Evolutionary conservation across 2,888 invertebrate species (phyloP), one percentile per base, ranked within the genome.

Genomic region (Drosophila formosana): DNA sequence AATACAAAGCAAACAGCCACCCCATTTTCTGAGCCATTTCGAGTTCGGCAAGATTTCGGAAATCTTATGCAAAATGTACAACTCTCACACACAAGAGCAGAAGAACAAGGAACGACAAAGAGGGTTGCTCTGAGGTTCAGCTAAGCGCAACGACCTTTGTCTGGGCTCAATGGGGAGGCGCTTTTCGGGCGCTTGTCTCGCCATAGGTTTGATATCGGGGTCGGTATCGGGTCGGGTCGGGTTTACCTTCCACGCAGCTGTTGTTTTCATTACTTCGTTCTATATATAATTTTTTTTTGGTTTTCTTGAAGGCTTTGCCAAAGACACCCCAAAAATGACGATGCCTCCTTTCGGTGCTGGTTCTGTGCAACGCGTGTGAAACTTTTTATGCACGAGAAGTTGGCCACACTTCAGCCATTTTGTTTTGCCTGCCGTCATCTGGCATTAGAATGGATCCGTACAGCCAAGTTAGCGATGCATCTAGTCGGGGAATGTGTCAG

Each of bases 61-160:
- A 88, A 85, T 83, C 83, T 86, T 82, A 76, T 86, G 83, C 83
- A 67, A 84, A 84, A 84, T 80, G 83, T 86, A 86, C 80, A 84
- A 78, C 68, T 52, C 49, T 26, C 49, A 52, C 39, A 18, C 11
- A 37, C 37, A n/a, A 5, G 39, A 8, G 9, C 11, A 37, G 9
- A 32, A 32, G 3, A 9, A 32, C 2, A 32, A 30, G 11, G 37
- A 2, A 37, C 5, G n/a, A 41, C 39, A 18, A 7, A 34, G 39
- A 62, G 37, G 66, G 57, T 64, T 50, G 57, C 32, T 64, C 49
- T 39, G 67, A 60, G 76, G 69, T 79, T 71, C 82, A 89, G 75
- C 66, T 80, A 89, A 88, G 86, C 86, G 88, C 86, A 89, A 86
- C 86, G 88, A 88, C 88, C 89, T 89, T 79, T 82, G 61, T 67